phyloP scores from a whole-genome alignment of 2,113 vertebrate species.

The Mesembrinibis cayennensis region DNA sequence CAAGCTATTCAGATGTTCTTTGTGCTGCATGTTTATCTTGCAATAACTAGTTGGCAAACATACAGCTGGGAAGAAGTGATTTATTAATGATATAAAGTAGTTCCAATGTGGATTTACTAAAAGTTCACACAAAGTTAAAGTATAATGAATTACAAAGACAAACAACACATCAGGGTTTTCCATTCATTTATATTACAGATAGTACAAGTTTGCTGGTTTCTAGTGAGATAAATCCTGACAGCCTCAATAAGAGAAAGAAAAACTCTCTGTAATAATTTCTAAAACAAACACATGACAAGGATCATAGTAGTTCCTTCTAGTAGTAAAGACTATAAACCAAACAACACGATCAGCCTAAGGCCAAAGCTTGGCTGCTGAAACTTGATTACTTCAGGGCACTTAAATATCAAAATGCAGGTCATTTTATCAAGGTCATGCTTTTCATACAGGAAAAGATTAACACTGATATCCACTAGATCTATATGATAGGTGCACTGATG shows the following conservation, averaged over 20 bases:
- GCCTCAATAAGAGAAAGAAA: background rate
- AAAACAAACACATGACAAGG: background rate
- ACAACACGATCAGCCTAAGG: background rate
- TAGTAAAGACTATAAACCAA: background rate
- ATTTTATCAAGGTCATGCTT: background rate
- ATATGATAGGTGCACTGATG: background rate
- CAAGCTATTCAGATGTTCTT: background rate
- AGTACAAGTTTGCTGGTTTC: background rate
- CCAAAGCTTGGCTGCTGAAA: background rate
- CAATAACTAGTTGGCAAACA: background rate
- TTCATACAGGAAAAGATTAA: background rate
- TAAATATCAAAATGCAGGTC: background rate
- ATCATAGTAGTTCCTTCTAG: background rate
- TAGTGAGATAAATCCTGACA: background rate
- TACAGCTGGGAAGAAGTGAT: background rate
- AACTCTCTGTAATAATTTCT: background rate
- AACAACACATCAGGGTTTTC: background rate
- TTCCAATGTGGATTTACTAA: slow-evolving; percentile 16
- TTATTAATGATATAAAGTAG: background rate
- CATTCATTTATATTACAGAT: background rate
- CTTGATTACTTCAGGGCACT: background rate
- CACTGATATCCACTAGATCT: background rate
- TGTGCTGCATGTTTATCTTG: background rate
- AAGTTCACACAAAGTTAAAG: background rate
- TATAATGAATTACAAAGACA: background rate